Conservation (phyloP, 1,140 invertebrate genomes). For the Lamellibrachia luymesi region DNA sequence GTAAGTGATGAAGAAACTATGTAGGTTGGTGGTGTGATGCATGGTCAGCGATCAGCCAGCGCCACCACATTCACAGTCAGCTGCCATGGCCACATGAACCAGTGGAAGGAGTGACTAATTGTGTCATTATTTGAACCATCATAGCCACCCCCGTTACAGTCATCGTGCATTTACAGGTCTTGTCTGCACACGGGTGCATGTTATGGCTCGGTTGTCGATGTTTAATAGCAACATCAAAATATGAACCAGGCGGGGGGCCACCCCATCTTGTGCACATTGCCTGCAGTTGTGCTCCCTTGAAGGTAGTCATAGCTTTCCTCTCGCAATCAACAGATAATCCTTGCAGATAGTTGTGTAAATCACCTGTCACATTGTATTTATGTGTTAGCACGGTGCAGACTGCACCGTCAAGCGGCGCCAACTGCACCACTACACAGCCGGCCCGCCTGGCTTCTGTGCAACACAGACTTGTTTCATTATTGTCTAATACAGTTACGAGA, state of each 20-base stretch:
- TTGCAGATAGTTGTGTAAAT: not conserved
- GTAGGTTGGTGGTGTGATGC: not conserved
- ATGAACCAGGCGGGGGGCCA: not conserved
- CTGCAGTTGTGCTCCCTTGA: not conserved
- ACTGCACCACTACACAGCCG: not conserved
- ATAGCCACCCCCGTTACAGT: not conserved
- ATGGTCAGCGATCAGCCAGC: not conserved
- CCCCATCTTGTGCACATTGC: not conserved
- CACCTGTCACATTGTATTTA: constrained; percentile 1
- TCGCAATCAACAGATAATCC: not conserved
- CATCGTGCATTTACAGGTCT: not conserved
- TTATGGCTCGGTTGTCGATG: not conserved
- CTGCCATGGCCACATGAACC: not conserved
- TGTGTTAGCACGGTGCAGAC: not conserved
- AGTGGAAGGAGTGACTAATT: not conserved
- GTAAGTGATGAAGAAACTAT: not conserved
- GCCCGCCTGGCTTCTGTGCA: not conserved
- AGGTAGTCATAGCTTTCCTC: not conserved
- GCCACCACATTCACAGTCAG: not conserved
- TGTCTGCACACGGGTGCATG: not conserved
- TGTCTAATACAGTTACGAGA: not conserved
- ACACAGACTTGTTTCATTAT: constrained; percentile 5
- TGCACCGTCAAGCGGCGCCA: not conserved
- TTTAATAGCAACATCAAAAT: not conserved
- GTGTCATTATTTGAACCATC: not conserved